Percentiles rank a stretch among this genome's conserved stretches.
Evolutionary conservation across 2,113 vertebrate genomes (phyloP).

Genomic region (Hypanus sabinus): DNA sequence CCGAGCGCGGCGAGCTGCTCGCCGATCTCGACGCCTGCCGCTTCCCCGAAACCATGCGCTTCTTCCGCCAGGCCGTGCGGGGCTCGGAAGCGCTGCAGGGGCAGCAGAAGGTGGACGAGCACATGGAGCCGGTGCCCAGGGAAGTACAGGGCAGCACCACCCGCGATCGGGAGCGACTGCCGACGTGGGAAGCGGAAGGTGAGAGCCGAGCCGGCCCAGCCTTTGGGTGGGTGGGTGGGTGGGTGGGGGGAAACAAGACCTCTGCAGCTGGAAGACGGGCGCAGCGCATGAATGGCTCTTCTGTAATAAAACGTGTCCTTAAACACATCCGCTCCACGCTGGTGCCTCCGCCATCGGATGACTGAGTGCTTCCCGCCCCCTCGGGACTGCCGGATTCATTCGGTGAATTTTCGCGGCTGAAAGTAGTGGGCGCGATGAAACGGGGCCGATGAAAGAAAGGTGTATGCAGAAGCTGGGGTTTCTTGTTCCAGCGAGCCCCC

Average conservation of each 20-base stretch:
- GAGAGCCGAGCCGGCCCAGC: slow-evolving; percentile 38
- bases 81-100: slow-evolving; percentile 49
- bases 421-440: too few relatives aligned
- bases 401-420: too few relatives aligned
- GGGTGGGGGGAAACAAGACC: background rate
- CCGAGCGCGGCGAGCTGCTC: slow-evolving; percentile 56
- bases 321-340: background rate
- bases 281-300: too few relatives aligned
- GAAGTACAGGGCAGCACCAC: slow-evolving; percentile 79
- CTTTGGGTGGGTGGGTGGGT: background rate
- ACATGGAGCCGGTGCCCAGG: slow-evolving; percentile 78
- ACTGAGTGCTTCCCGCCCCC: too few relatives aligned
- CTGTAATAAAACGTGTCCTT: background rate
- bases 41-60: slow-evolving; percentile 68
- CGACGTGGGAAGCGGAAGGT: slow-evolving; percentile 77
- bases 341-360: too few relatives aligned
- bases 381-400: too few relatives aligned
- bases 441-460: too few relatives aligned
- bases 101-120: slow-evolving; percentile 67
- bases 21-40: slow-evolving; percentile 65
- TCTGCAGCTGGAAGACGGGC: background rate
- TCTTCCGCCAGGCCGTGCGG: slow-evolving; percentile 70
- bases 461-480: too few relatives aligned
- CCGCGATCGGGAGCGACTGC: slow-evolving; percentile 64
- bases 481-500: too few relatives aligned